phyloP scores from a whole-genome alignment of 2,113 vertebrate species.

The Saccopteryx leptura region DNA sequence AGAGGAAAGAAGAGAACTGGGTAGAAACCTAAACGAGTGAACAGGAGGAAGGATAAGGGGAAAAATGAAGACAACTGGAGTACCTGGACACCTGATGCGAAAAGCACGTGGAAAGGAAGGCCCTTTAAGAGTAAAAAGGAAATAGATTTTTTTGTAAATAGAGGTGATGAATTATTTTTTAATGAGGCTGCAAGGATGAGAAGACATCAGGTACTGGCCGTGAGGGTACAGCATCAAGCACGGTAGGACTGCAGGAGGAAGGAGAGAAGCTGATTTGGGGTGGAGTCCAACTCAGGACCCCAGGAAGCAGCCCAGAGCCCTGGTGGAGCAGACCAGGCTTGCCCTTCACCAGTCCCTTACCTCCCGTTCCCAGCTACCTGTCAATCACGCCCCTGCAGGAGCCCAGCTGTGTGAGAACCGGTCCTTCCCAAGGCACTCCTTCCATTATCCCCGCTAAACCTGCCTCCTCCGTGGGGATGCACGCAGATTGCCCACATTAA shows the following conservation, averaged over 20 bases:
- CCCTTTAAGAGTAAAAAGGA: background rate
- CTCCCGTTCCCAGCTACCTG: conserved; percentile 67
- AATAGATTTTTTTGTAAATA: background rate
- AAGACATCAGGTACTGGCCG: background rate
- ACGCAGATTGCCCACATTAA: conserved; percentile 85
- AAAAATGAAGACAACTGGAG: background rate
- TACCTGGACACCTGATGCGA: background rate
- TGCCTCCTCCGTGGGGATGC: conserved; percentile 71
- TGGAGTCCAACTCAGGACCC: background rate
- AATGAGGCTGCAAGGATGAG: background rate
- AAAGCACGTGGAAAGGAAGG: background rate
- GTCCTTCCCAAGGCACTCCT: conserved; percentile 65
- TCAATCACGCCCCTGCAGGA: conserved; percentile 68
- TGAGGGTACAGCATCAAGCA: background rate
- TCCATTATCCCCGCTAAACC: conserved; percentile 77
- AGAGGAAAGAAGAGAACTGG: background rate
- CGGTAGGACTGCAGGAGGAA: background rate
- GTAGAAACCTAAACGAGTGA: background rate
- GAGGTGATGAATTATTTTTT: background rate
- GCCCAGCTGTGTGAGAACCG: background rate
- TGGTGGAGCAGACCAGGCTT: background rate
- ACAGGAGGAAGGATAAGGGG: no score
- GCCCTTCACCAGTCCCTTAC: conserved; percentile 42
- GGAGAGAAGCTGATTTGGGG: background rate
- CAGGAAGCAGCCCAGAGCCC: conserved; percentile 21